These are phyloP conservation scores for Dione vanillae DNA, from an alignment of 2,888 invertebrate species.

Conservation along the genomic window DNA sequence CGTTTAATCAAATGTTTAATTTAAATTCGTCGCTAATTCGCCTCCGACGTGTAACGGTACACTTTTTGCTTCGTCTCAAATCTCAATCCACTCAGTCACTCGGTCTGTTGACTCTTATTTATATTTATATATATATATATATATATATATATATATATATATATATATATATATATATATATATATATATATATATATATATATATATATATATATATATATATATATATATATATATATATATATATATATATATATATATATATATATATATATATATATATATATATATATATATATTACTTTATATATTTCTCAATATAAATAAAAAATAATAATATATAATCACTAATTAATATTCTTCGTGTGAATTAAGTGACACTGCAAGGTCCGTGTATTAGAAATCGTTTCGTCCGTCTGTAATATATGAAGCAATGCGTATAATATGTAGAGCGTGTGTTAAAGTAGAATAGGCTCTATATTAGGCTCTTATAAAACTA, in stretches of 20 bases:
- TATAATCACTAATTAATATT: too few species aligned
- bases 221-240: not conserved
- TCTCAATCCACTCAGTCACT: slow-evolving; percentile 7
- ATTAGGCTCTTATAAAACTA: too few species aligned
- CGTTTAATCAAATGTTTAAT: slow-evolving; percentile 19
- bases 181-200: not conserved
- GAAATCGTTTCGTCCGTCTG: too few species aligned
- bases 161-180: not conserved
- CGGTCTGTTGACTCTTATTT: slow-evolving; percentile 16
- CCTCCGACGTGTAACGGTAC: slow-evolving; percentile 27
- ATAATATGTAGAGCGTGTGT: too few species aligned
- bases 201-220: not conserved
- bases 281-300: not conserved
- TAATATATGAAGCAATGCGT: too few species aligned
- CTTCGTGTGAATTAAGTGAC: too few species aligned
- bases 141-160: not conserved
- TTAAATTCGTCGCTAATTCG: slow-evolving; percentile 21
- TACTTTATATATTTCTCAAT: too few species aligned
- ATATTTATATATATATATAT: not conserved
- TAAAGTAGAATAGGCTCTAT: too few species aligned
- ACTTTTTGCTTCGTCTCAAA: slow-evolving; percentile 27
- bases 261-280: slow-evolving; percentile 1
- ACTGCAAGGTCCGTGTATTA: too few species aligned
- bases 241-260: not conserved
- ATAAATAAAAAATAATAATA: too few species aligned